Evolutionary conservation across 2,797 vertebrate genomes (phyloP), one percentile per base, ranked within the genome.

Genomic region (Balearica regulorum): DNA sequence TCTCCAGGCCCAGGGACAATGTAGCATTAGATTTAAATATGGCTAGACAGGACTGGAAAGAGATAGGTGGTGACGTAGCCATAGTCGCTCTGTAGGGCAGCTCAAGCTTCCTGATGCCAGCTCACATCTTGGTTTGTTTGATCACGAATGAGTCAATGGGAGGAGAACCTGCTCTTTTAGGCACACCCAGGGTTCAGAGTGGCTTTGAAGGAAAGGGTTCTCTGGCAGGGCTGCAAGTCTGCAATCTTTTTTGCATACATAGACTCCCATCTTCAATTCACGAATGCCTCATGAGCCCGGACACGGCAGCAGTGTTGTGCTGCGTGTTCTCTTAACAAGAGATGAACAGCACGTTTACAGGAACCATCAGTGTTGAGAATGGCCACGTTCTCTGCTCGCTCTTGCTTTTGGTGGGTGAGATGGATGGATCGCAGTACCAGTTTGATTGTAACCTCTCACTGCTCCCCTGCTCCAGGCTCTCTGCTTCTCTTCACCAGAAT

Each of bases 41-140:
- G 94, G 92, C 93, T 80, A 93, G 96, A 97, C 94, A 76, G 92
- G 78, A 35, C 84, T 80, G 84, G 84, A 61, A 89, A 86, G 81
- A 94, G 90, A 93, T 68, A 87, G 94, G 87, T 83, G 87, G 87
- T 97, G 93, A 92, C 16, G 3, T 72, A 95, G 94, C 69, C 90
- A 55, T 16, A 5, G 71, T 95, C 93, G 76, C 70, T 96, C 83
- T 35, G 62, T 6, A 48, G 91, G 54, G 83, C 90, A 97, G 93
- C 92, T 81, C 2, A 0, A 87, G 94, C 84, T 96, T 96, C 96
- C 96, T 94, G 90, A 76, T 91, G 95, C 94, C 93, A 97, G 92
- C 95, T 97, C 96, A 95, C 93, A 79, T 96, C 92, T 94, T 92
- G 92, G 95, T 95, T 86, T 97, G 96, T 97, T 97, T 97, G 96